Evolutionary conservation across 2,888 invertebrate species (phyloP).

Genomic region (Hedya salicella): DNA sequence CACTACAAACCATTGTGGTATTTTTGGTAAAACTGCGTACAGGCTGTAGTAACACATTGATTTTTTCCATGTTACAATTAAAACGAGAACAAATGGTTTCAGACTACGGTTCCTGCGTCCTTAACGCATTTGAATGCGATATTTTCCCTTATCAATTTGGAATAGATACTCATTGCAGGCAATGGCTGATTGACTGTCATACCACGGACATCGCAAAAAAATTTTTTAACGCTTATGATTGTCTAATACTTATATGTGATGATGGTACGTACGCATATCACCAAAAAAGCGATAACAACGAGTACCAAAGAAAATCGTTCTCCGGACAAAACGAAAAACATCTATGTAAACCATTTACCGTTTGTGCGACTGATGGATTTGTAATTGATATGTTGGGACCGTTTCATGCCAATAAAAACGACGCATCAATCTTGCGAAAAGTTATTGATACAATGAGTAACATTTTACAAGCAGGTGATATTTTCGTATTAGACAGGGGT

Average conservation of each 20-base stretch:
- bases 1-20: conserved; percentile 10
- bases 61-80: conserved; percentile 4
- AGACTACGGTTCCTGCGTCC: conserved; percentile 1
- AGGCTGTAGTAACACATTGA: conserved; percentile 6
- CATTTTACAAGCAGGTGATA: not conserved
- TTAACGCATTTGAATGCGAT: conserved; percentile 14
- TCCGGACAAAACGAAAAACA: conserved; percentile 6
- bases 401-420: conserved; percentile 12
- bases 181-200: conserved; percentile 10
- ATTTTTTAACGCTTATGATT: not conserved
- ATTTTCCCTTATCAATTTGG: conserved; percentile 8
- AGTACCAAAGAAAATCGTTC: conserved; percentile 15
- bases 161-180: conserved; percentile 4
- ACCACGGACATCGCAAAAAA: conserved; percentile 4
- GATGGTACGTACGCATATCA: conserved; percentile 8
- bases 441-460: not conserved
- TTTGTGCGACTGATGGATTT: conserved; percentile 18
- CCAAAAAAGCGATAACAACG: conserved; percentile 12
- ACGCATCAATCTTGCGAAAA: conserved; percentile 15
- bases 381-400: conserved; percentile 15
- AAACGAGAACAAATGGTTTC: conserved; percentile 4
- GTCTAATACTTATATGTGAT: conserved; percentile 3
- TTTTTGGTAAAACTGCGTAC: conserved; percentile 18
- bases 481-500: conserved; percentile 17
- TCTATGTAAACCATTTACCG: conserved; percentile 10